Evolutionary conservation across 2,113 vertebrate genomes (phyloP).

Genomic region (Pteruthius melanotis): DNA sequence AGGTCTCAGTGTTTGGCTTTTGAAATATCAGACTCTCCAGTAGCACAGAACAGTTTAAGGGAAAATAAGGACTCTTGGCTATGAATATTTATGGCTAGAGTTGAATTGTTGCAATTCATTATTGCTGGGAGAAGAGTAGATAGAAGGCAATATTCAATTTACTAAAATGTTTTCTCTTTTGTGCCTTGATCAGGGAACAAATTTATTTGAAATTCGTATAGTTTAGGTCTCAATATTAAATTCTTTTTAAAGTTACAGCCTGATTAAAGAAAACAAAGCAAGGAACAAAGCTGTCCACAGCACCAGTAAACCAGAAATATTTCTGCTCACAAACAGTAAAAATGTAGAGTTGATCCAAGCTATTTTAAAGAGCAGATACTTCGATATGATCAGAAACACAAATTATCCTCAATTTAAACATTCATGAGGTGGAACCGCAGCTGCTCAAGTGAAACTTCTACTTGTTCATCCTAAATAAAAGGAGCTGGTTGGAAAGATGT

Average conservation of each 20-base stretch:
- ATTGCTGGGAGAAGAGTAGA: neutral
- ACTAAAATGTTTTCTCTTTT: neutral
- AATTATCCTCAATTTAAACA: neutral
- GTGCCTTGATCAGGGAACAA: neutral
- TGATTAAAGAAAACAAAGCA: neutral
- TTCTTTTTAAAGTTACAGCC: neutral
- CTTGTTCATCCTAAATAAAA: neutral
- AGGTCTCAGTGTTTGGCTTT: neutral
- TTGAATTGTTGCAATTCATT: neutral
- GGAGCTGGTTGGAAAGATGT: neutral
- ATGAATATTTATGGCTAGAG: constrained; percentile 25
- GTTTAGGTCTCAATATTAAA: neutral
- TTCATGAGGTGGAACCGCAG: neutral
- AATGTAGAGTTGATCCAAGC: neutral
- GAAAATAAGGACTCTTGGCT: neutral
- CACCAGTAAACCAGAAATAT: neutral
- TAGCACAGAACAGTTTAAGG: neutral
- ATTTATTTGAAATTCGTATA: neutral
- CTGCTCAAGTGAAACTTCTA: neutral
- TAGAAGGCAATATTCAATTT: neutral
- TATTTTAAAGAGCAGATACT: neutral
- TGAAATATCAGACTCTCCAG: neutral
- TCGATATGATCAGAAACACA: neutral
- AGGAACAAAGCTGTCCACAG: neutral
- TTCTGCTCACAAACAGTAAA: neutral